A percentile compares a stretch with the other conserved stretches of the same genome.
Evolutionary conservation across 2,797 vertebrate species (phyloP).

Genomic region (Tragelaphus oryx): DNA sequence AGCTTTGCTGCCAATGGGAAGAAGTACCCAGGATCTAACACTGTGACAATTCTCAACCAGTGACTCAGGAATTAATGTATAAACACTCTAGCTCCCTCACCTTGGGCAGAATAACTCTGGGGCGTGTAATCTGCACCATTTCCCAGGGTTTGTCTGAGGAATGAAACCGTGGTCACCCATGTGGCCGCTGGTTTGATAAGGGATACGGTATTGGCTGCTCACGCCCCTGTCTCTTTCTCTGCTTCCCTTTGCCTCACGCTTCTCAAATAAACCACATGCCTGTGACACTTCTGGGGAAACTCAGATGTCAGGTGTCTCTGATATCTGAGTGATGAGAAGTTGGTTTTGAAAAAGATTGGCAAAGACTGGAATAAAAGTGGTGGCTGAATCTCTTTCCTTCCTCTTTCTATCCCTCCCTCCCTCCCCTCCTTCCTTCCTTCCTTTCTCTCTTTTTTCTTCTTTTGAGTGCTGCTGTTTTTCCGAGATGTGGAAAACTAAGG

Average conservation of each 20-base stretch:
- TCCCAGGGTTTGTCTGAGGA: not conserved
- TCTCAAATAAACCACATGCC: not conserved
- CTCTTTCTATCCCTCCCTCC: not conserved
- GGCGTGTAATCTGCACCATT: accelerated
- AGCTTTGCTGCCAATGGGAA: not conserved
- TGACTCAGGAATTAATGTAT: not conserved
- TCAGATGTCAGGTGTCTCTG: not conserved
- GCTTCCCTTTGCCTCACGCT: not conserved
- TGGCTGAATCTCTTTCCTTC: not conserved
- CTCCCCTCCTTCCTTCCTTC: not conserved
- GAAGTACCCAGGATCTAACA: not conserved
- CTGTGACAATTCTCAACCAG: not conserved
- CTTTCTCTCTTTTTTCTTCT: not conserved
- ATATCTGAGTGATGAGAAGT: not conserved
- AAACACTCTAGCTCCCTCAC: not conserved
- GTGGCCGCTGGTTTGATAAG: not conserved
- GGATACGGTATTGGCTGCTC: accelerated
- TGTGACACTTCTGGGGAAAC: not conserved
- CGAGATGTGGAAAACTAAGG: not conserved
- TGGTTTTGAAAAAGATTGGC: not conserved
- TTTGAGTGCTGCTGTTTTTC: not conserved
- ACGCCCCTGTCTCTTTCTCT: not conserved
- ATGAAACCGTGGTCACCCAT: not conserved
- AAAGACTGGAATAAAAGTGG: not conserved
- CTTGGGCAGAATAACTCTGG: not conserved